Evolutionary conservation across 1,140 invertebrate genomes (phyloP), one percentile per base, ranked within the genome.

Genomic region (Drosophila auraria): DNA sequence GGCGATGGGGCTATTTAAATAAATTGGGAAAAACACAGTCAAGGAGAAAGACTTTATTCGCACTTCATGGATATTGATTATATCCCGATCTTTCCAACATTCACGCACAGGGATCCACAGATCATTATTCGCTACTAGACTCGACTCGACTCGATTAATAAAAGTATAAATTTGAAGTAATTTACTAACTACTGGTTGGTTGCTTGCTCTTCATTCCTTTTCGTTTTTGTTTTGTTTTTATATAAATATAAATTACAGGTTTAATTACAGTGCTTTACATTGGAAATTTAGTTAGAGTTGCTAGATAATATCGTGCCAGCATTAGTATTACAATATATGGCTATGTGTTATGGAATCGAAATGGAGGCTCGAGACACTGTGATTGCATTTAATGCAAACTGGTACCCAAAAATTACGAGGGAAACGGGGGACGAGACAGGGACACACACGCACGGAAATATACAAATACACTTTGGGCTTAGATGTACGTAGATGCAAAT

Each of bases 101-200:
- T 70, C 50, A 45, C 33, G 23, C 51, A 30, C 33, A 40, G 30
- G 49, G 62, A 53, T 54, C 33, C 68, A 9, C 30, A 65, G 49
- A 45, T 69, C 60, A 6, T 30, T 56, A 60, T 61, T 73, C 20
- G 42, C 38, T 58, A 60, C 45, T 74, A 65, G 40, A 57, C 36
- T 66, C 40, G 56, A 57, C 36, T 66, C 40, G 56, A 62, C 36
- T 73, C 40, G 56, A 62, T 69, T 82, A 77, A 80, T 65, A 80
- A 61, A 68, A 62, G 63, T 89, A 80, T 64, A 90, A 89, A 84
- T 90, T 86, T 79, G 49, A 80, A 90, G 83, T 90, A 61, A 82
- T 82, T 90, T 74, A 82, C 82, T 90, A 90, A 62, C 86, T 90
- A 90, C 68, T 72, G 45, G 25, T 80, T 84, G 64, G 54, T 82